Evolutionary conservation across 2,797 vertebrate species (phyloP).

Genomic region (Coregonus sp.): DNA sequence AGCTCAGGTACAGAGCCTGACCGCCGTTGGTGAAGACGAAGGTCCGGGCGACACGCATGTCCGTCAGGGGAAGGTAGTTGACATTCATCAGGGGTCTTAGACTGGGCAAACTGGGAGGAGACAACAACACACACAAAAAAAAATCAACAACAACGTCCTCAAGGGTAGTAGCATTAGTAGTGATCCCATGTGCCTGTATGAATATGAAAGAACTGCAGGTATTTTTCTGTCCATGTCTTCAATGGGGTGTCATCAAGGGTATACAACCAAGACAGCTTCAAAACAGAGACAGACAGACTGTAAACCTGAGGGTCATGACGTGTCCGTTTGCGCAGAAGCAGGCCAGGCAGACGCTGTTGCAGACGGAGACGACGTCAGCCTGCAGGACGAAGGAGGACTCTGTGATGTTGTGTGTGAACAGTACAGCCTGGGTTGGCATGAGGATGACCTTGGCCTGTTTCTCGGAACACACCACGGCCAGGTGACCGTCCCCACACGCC

Average conservation of each 20-base stretch:
- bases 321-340: slow-evolving; percentile 98
- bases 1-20: slow-evolving; percentile 94
- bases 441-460: slow-evolving; percentile 97
- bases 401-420: slow-evolving; percentile 96
- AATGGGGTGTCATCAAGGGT: too few relatives aligned
- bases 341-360: slow-evolving; percentile 90
- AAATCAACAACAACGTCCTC: background rate
- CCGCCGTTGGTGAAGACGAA: slow-evolving; percentile 96
- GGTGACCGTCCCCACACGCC: slow-evolving; percentile 84
- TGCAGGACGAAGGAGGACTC: slow-evolving; percentile 95
- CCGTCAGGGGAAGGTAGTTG: slow-evolving; percentile 92
- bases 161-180: background rate
- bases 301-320: slow-evolving; percentile 94
- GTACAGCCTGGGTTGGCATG: slow-evolving; percentile 95
- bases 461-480: slow-evolving; percentile 94
- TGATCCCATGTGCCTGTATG: too few relatives aligned
- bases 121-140: background rate
- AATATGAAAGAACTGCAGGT: too few relatives aligned
- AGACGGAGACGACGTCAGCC: slow-evolving; percentile 89
- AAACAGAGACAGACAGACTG: background rate
- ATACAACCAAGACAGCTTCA: too few relatives aligned
- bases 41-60: slow-evolving; percentile 98
- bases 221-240: too few relatives aligned
- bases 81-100: slow-evolving; percentile 93
- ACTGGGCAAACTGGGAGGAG: slow-evolving; percentile 87